Base-by-base conservation (phyloP, 2,888 invertebrate species). In the Zaprionus bogoriensis region DNA sequence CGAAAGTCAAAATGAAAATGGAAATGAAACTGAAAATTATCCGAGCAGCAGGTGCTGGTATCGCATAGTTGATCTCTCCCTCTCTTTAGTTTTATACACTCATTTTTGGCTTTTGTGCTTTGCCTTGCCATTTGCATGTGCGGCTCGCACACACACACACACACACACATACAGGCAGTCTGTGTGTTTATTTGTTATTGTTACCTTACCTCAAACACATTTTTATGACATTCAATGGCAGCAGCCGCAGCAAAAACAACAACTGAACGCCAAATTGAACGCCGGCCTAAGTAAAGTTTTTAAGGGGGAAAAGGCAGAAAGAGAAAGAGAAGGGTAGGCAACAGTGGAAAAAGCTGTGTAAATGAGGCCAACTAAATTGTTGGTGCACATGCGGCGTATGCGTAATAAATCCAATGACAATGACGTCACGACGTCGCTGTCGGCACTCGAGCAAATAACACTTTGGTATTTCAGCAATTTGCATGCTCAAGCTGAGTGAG, bases 181-280 rank as follows among this genome's bases (percentile, higher is more conserved):
- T n/a, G 42, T 17, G 54, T 60, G 84, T 68, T 77, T 87, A 87
- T 85, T 84, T 82, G 87, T 85, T 85, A 75, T 82, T 87, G 82
- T 85, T 82, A 78, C 70, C 82, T 87, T 67, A 75, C 85, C 82
- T 78, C 87, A 85, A 84, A 83, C 79, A 82, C 69, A 62, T 67
- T 78, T 87, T 80, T 84, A 87, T 84, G 81, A 80, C 84, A 74
- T 77, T 74, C 83, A 85, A 82, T 72, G 67, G 78, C 82, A 78
- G 12, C 30, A 30, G 32, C 32, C 14, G 14, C 32, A 36, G 14
- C 32, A 27, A 27, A 9, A 27, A 10, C 27, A 27, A 27, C 27
- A 69, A 51, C 52, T 75, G 54, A 57, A 66, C 52, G 54, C 48
- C 63, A 67, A 67, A 55, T 55, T 63, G 58, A 57, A 60, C 63